Evolutionary conservation across 2,797 vertebrate species (phyloP), one percentile per base, ranked within the genome.

Genomic region (Hylomyscus alleni): DNA sequence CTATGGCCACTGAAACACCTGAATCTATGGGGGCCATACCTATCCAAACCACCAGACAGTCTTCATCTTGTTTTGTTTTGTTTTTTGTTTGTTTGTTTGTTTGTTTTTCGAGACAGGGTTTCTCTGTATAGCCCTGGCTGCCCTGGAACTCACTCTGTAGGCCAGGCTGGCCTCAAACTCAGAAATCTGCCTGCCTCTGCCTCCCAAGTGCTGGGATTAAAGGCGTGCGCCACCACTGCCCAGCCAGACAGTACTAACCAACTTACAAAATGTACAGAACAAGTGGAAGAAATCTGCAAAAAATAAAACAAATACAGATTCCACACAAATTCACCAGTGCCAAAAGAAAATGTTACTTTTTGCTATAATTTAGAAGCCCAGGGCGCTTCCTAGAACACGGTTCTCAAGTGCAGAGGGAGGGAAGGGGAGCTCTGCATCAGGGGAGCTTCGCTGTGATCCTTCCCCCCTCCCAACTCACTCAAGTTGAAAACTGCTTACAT

Each of bases 281-380:
- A 69, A 12, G 83, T 69, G 17, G 69, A 89, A 95, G 37, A 78
- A 86, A 72, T 82, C 22, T 85, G 3, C 6, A 91, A 50, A 56
- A 90, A 95, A 37, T 62, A 40, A 95, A 86, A 95, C 77, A 9
- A 86, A 90, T 15, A 90, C 29, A 95, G n/a, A 65, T 37, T 58
- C 96, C 24, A 82, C 2, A 80, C 60, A n/a, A 67, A n/a, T n/a
- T 52, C 62, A n/a, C 50, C 24, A 65, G 44, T 24, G 31, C 26
- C 37, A 81, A 5, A 85, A 89, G 44, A 88, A 93, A 93, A 76
- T 80, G 91, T 62, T 82, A 77, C 6, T 94, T 86, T 92, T 76
- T 92, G 65, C 29, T 44, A 60, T 40, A 87, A 84, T 52, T 69
- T 88, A 84, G 29, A 92, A 13, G 73, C 17, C 37, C 73, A 62